These are phyloP conservation scores for Podarcis lilfordi DNA, from an alignment of 2,797 vertebrate species.

Conservation along the genomic window DNA sequence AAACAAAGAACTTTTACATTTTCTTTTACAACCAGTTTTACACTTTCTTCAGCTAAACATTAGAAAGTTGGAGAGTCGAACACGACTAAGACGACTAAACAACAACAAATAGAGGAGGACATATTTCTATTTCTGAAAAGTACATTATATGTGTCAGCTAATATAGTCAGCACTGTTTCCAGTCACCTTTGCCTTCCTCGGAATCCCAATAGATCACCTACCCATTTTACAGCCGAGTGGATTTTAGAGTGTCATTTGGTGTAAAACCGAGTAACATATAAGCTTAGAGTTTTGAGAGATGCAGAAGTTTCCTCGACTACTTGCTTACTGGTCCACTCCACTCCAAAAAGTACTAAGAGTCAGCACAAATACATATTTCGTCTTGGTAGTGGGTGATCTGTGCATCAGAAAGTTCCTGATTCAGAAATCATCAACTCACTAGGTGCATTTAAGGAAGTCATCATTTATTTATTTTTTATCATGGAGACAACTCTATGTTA, in stretches of 20 bases:
- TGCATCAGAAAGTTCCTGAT: not conserved
- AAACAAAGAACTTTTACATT: no score
- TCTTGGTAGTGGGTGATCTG: not conserved
- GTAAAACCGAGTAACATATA: not conserved
- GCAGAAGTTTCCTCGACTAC: not conserved
- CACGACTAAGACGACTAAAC: no score
- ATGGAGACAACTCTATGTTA: not conserved
- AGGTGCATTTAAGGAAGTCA: not conserved
- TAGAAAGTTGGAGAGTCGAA: no score
- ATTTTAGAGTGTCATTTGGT: not conserved
- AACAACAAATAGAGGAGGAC: not conserved
- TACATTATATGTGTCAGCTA: not conserved
- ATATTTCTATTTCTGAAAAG: constrained; percentile 6
- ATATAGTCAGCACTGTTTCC: not conserved
- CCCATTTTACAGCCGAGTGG: not conserved
- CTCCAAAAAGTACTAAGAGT: not conserved
- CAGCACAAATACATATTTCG: not conserved
- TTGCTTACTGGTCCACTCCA: not conserved
- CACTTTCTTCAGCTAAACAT: not conserved
- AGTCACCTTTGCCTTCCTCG: not conserved
- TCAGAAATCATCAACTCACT: not conserved
- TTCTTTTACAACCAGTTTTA: no score
- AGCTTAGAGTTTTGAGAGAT: not conserved
- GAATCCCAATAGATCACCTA: not conserved
- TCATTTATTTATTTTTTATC: not conserved